A percentile compares a stretch with the other conserved stretches of the same genome.
These are phyloP conservation scores for Phyllotreta cruciferae DNA, from an alignment of 2,888 invertebrate species.

Conservation along the genomic window DNA sequence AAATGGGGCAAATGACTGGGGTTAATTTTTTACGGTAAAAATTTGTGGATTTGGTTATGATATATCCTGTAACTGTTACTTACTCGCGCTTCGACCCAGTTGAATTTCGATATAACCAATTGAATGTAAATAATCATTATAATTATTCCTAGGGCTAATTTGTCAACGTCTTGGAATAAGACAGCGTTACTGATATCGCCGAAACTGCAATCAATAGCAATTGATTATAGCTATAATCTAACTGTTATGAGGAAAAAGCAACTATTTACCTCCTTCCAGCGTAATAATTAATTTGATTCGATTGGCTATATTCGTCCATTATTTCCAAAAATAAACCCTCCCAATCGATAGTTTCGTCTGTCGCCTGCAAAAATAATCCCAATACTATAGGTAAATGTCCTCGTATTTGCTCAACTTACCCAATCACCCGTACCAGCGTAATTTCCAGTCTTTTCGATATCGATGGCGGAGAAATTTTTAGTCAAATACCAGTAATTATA, in stretches of 20 bases:
- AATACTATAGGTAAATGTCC: background rate
- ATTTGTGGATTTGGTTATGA: no score
- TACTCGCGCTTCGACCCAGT: conserved; percentile 76
- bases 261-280: conserved; percentile 67
- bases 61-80: conserved; percentile 39
- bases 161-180: conserved; percentile 77
- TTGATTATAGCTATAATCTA: no score
- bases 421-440: conserved; percentile 78
- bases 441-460: conserved; percentile 72
- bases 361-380: conserved; percentile 52
- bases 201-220: conserved; percentile 63
- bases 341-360: conserved; percentile 67
- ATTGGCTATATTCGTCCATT: conserved; percentile 57
- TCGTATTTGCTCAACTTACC: conserved; percentile 55
- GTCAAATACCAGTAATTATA: conserved; percentile 70
- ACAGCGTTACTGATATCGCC: conserved; percentile 75
- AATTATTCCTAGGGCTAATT: conserved; percentile 70
- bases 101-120: conserved; percentile 75
- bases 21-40: no score
- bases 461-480: conserved; percentile 72
- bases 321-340: conserved; percentile 63
- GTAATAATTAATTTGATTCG: conserved; percentile 64
- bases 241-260: no score
- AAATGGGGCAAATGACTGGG: no score
- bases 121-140: conserved; percentile 79